Evolutionary conservation across 2,888 invertebrate genomes (phyloP).

Genomic region (Hypomecis atomaria): DNA sequence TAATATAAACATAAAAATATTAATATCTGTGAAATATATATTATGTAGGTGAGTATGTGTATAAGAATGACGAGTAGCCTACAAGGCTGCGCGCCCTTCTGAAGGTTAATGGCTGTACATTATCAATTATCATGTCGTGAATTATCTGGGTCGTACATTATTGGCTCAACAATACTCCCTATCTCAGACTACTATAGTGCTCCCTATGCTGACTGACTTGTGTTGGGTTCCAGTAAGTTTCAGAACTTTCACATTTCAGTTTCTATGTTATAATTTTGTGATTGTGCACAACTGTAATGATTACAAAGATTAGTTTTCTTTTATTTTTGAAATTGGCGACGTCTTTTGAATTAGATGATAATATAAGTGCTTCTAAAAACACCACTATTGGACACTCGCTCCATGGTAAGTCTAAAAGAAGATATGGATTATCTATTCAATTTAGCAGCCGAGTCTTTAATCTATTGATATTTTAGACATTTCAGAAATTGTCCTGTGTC

Average conservation of each 20-base stretch:
- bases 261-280: background rate
- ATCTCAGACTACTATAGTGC: no score
- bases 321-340: slow-evolving; percentile 21
- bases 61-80: no score
- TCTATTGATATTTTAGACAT: slow-evolving; percentile 18
- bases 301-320: slow-evolving; percentile 23
- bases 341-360: slow-evolving; percentile 23
- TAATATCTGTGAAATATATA: no score
- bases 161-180: no score
- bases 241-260: background rate
- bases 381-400: slow-evolving; percentile 8
- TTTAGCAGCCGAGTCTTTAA: background rate
- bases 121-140: no score
- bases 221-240: no score
- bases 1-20: no score
- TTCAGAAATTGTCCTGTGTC: slow-evolving; percentile 66
- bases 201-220: no score
- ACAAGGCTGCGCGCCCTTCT: no score
- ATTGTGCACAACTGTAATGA: slow-evolving; percentile 26
- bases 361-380: slow-evolving; percentile 15
- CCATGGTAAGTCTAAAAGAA: slow-evolving; percentile 27
- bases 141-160: no score
- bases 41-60: no score
- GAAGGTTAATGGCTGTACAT: no score
- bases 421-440: background rate